Conservation (phyloP, 1,140 invertebrate species). For the Zaprionus ornatus region DNA sequence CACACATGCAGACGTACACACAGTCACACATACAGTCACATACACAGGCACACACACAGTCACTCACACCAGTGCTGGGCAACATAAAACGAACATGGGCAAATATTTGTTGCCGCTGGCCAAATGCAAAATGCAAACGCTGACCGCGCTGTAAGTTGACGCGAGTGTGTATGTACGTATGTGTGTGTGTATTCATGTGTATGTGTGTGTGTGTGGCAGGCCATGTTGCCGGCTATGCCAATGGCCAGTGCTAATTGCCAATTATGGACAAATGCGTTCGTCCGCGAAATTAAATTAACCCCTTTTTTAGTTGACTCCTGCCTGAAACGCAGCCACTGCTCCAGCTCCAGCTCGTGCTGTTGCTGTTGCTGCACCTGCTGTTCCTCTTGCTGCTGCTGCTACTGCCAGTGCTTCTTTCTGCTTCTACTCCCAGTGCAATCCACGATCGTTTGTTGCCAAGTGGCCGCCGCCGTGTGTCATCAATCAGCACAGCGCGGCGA, state of each 20-base stretch:
- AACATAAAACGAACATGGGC: slow-evolving; percentile 41
- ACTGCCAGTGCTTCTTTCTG: slow-evolving; percentile 15
- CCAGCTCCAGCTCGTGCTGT: not conserved
- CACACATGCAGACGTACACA: slow-evolving; percentile 8
- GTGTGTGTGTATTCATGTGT: slow-evolving; percentile 1
- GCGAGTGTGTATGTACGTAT: slow-evolving; percentile 23
- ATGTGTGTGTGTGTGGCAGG: slow-evolving; percentile 28
- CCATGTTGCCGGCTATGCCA: slow-evolving; percentile 53
- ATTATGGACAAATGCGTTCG: slow-evolving; percentile 77
- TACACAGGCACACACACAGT: slow-evolving; percentile 9
- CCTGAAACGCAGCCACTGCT: not conserved
- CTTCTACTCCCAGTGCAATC: slow-evolving; percentile 53
- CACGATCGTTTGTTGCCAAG: slow-evolving; percentile 54
- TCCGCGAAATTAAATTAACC: slow-evolving; percentile 81
- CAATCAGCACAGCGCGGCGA: slow-evolving; percentile 63
- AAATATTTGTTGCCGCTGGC: slow-evolving; percentile 75
- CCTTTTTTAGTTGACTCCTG: slow-evolving; percentile 62
- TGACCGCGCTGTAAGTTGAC: slow-evolving; percentile 61
- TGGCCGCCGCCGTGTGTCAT: slow-evolving; percentile 62
- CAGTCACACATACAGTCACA: slow-evolving; percentile 10
- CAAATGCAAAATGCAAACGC: slow-evolving; percentile 73
- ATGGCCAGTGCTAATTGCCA: slow-evolving; percentile 79
- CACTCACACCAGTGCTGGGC: slow-evolving; percentile 5
- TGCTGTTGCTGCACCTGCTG: not conserved
- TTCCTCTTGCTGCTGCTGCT: not conserved